Evolutionary conservation across 2,797 vertebrate genomes (phyloP).

Genomic region (Danio albolineatus): DNA sequence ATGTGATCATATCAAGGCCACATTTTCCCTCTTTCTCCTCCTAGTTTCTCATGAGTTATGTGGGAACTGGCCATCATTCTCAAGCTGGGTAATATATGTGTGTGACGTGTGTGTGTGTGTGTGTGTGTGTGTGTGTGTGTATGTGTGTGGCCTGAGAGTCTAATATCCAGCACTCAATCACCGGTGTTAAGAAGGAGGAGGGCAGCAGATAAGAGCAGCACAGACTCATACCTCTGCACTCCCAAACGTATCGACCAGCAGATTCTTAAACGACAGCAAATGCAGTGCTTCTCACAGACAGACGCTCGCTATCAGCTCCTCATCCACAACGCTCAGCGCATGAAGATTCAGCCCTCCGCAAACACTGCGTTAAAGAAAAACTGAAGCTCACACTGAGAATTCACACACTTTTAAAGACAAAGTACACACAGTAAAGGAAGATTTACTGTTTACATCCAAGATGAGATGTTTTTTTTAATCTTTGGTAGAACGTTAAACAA

Average conservation of each 20-base stretch:
- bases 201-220: constrained; percentile 67
- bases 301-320: constrained; percentile 27
- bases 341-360: constrained; percentile 55
- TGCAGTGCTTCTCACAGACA: constrained; percentile 66
- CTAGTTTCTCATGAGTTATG: constrained; percentile 38
- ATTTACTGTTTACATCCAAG: no score
- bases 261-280: constrained; percentile 59
- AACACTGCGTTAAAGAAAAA: constrained; percentile 51
- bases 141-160: constrained; percentile 64
- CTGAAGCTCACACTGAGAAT: constrained; percentile 10
- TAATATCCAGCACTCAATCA: constrained; percentile 73
- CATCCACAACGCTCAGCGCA: constrained; percentile 41
- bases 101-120: constrained; percentile 62
- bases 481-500: no score
- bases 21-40: not conserved
- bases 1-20: not conserved
- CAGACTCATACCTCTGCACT: constrained; percentile 50
- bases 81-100: constrained; percentile 39
- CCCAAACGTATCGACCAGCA: constrained; percentile 51
- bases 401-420: constrained; percentile 1
- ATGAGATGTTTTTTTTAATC: no score
- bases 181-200: constrained; percentile 60
- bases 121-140: constrained; percentile 61
- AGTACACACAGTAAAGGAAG: no score
- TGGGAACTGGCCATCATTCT: constrained; percentile 63